Base-by-base conservation (phyloP, 2,113 vertebrate species). In the Acrocephalus arundinaceus region DNA sequence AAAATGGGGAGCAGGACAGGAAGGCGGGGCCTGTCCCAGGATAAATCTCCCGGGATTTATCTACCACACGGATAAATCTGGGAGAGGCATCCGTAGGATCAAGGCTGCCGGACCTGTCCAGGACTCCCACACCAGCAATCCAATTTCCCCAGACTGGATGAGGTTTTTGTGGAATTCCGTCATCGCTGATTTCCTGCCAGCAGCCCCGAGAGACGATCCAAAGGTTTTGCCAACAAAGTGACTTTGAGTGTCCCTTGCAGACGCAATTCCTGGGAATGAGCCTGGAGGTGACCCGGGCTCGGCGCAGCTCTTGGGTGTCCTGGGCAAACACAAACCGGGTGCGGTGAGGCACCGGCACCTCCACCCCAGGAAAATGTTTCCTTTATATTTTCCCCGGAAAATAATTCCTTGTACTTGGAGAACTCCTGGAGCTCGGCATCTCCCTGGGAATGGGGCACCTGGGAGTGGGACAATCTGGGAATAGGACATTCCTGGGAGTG, bases 321-420 rank as follows among this genome's bases (percentile, higher is more conserved):
- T 48, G 46, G 45, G 39, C 3, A 18, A 39, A 33, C 17, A 48
- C 19, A 43, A 7, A n/a, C 33, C 15, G 5, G 7, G 17, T 12
- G 68, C 48, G 51, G 17, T 0, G 1, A 63, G 28, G 59, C 30
- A 37, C 6, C 2, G 0, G 31, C n/a, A 76, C 27, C 49, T 48
- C n/a, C 59, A 33, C 2, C 12, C 31, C 18, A 30, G 15, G 16
- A 31, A 73, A 92, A 51, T 5, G 17, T 31, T 78, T 43, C 18
- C 5, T 30, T 68, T 31, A 0, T 37, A 2, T 54, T 63, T 72
- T 46, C 41, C 33, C 9, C 8, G 13, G 17, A 27, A 59, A 85
- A 51, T 2, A 25, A 21, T 77, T 41, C 33, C 9, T 24, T 74
- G 55, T 9, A 43, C 33, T 8, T 18, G 7, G 68, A 55, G 58